Conservation (phyloP, 2,113 vertebrate species). For the Vanacampus margaritifer region DNA sequence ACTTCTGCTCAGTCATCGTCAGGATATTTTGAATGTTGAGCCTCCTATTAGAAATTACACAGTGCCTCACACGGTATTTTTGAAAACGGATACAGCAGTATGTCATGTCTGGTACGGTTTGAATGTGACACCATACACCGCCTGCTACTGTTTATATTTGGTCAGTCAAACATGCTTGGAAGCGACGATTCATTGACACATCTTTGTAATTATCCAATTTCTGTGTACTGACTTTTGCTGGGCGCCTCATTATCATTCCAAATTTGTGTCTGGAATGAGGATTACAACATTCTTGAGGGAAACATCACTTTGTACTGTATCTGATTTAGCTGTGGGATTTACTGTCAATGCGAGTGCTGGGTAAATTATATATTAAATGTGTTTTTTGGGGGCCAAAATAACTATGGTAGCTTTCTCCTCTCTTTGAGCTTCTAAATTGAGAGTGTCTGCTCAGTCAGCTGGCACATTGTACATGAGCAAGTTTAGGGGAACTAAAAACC, state of each 20-base stretch:
- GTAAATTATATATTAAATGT: no score
- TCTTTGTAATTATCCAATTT: slow-evolving; percentile 24
- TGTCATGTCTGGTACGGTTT: slow-evolving; percentile 64
- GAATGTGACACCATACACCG: slow-evolving; percentile 61
- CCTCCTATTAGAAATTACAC: slow-evolving; percentile 56
- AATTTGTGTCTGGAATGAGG: not conserved
- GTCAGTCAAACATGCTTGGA: slow-evolving; percentile 46
- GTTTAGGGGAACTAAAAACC: slow-evolving; percentile 28
- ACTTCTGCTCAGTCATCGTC: slow-evolving; percentile 25
- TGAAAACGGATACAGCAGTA: slow-evolving; percentile 57
- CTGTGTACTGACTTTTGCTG: slow-evolving; percentile 21
- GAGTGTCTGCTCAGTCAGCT: slow-evolving; percentile 7
- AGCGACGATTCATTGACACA: slow-evolving; percentile 33
- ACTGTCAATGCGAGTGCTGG: not conserved
- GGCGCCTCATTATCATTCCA: not conserved
- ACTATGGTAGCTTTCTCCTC: not conserved
- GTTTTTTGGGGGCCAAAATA: no score
- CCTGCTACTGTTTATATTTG: slow-evolving; percentile 63
- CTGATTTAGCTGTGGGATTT: not conserved
- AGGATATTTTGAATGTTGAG: slow-evolving; percentile 44
- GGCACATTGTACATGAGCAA: slow-evolving; percentile 19
- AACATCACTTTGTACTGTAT: not conserved
- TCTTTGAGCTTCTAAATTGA: no score
- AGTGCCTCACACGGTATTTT: slow-evolving; percentile 52
- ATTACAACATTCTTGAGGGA: not conserved